Percentiles rank a stretch among this genome's conserved stretches.
These are phyloP conservation scores for Scalopus aquaticus DNA, from an alignment of 2,113 vertebrate species.

Conservation along the genomic window DNA sequence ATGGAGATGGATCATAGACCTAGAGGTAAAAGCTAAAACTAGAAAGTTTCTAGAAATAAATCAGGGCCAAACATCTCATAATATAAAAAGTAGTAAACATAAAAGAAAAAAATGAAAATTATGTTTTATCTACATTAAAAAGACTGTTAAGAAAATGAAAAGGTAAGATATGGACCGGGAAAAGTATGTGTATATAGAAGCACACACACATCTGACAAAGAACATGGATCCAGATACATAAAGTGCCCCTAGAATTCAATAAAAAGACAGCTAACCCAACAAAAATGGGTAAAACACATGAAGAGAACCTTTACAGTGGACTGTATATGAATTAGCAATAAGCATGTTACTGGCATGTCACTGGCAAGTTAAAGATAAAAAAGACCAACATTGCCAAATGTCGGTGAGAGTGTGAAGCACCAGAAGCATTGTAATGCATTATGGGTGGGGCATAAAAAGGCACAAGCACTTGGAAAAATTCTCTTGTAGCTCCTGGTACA, in stretches of 20 bases:
- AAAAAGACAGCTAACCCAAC: not conserved
- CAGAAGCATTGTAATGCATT: not conserved
- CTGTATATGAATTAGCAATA: not conserved
- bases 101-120: not conserved
- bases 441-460: not conserved
- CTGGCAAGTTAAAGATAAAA: constrained; percentile 8
- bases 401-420: not conserved
- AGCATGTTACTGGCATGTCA: no score
- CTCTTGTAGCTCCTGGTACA: not conserved
- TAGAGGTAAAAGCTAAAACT: not conserved
- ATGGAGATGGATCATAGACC: not conserved
- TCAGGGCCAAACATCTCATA: not conserved
- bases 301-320: constrained; percentile 5
- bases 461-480: not conserved
- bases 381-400: not conserved
- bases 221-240: not conserved
- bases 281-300: not conserved
- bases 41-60: not conserved
- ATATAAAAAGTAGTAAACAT: not conserved
- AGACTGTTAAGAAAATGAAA: not conserved
- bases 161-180: not conserved
- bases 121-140: not conserved
- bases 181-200: not conserved
- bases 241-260: not conserved
- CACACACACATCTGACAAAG: not conserved